phyloP scores from a whole-genome alignment of 2,113 vertebrate species.

The Zosterops lateralis region DNA sequence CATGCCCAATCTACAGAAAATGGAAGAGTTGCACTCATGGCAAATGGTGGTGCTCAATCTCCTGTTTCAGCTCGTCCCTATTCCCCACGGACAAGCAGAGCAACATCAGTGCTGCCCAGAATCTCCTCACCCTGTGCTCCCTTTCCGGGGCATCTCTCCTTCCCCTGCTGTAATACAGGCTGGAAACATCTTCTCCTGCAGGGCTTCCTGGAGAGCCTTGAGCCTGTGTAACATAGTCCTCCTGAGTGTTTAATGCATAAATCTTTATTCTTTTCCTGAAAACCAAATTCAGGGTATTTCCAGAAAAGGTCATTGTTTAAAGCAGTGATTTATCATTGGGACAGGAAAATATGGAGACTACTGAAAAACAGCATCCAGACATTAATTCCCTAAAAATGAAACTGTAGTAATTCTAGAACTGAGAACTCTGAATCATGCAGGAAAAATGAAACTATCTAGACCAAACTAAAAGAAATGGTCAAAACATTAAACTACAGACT shows the following conservation, averaged over 20 bases:
- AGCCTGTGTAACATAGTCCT: not conserved
- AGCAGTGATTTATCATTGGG: not conserved
- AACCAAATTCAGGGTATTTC: not conserved
- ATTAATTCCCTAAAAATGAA: not conserved
- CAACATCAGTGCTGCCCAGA: not conserved
- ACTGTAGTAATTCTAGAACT: not conserved
- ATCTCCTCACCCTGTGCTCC: rapidly evolving
- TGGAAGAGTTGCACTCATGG: rapidly evolving
- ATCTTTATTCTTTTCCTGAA: not conserved
- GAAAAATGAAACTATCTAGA: not conserved
- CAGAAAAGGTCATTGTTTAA: not conserved
- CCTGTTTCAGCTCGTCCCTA: not conserved
- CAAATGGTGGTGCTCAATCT: not conserved
- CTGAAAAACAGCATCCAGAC: not conserved
- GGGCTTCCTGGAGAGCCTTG: not conserved
- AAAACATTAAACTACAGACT: not conserved
- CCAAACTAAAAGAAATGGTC: not conserved
- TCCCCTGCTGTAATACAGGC: not conserved
- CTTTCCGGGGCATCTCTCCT: not conserved
- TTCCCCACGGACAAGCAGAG: rapidly evolving
- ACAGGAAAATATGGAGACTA: not conserved
- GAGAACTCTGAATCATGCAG: not conserved
- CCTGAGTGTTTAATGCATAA: not conserved
- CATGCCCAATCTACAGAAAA: not conserved
- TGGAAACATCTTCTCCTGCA: not conserved